Percentiles rank a stretch among this genome's conserved stretches.
phyloP scores from a whole-genome alignment of 37 sponge, comb jelly and placozoan genomes.

The Spongilla lacustris region DNA sequence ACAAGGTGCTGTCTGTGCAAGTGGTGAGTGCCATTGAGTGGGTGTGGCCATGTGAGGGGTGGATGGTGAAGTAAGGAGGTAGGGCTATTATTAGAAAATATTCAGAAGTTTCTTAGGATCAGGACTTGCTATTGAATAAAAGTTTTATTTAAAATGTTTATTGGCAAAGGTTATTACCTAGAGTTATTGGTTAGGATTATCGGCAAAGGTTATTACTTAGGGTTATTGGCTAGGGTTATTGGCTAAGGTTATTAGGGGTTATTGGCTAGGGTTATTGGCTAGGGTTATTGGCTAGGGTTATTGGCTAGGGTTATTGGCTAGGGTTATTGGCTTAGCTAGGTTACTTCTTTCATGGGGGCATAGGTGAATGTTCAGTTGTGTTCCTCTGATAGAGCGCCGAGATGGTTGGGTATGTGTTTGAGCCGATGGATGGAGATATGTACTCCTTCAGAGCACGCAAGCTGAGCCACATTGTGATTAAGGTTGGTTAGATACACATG shows the following conservation, averaged over 20 bases:
- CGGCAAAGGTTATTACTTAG: no score
- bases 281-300: no score
- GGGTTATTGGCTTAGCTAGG: background rate
- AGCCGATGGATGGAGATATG: slow-evolving; percentile 21
- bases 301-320: background rate
- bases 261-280: no score
- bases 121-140: no score
- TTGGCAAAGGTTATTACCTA: no score
- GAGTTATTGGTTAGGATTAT: no score
- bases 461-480: slow-evolving; percentile 49
- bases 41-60: background rate
- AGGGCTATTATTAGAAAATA: no score
- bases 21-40: background rate
- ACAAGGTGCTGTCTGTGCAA: background rate
- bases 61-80: background rate
- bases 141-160: no score
- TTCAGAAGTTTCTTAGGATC: no score
- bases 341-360: background rate
- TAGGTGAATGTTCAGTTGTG: background rate
- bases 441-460: slow-evolving; percentile 60
- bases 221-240: no score
- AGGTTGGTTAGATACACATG: slow-evolving; percentile 38
- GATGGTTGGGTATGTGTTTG: slow-evolving; percentile 61
- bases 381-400: slow-evolving; percentile 33
- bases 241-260: no score